Percentiles rank a stretch among this genome's conserved stretches.
Conservation (phyloP, 2,113 vertebrate species). For the Pachypanchax playfairii region DNA sequence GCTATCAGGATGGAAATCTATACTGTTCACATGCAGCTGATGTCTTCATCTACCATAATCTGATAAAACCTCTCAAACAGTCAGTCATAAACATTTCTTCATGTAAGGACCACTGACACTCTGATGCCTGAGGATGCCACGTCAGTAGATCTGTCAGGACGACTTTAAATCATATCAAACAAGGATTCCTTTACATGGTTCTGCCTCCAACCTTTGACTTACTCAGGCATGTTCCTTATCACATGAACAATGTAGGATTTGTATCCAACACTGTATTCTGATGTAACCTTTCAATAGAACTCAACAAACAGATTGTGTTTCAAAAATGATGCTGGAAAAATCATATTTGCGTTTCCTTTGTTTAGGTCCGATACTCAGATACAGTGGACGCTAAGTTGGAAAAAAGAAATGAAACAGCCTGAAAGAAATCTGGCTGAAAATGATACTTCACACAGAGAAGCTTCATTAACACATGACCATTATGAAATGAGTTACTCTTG, state of each 20-base stretch:
- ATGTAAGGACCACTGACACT: not conserved
- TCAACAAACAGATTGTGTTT: not conserved
- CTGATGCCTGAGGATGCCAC: conserved; percentile 1
- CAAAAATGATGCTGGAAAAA: conserved; percentile 5
- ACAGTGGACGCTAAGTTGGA: too few species aligned
- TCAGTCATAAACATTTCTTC: not conserved
- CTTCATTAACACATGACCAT: too few species aligned
- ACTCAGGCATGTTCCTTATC: not conserved
- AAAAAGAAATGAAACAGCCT: too few species aligned
- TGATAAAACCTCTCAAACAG: conserved; percentile 10
- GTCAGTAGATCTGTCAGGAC: conserved; percentile 13
- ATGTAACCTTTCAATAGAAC: conserved; percentile 2
- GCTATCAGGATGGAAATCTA: too few species aligned
- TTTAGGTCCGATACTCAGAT: too few species aligned
- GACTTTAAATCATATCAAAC: conserved; percentile 14
- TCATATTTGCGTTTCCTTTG: not conserved
- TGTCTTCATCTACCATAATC: conserved; percentile 24
- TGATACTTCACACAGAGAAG: too few species aligned
- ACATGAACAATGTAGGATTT: not conserved
- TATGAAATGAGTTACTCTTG: too few species aligned
- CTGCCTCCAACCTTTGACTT: conserved; percentile 7
- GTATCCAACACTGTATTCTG: not conserved
- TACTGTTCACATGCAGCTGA: not conserved
- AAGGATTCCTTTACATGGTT: conserved; percentile 1
- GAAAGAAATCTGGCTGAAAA: too few species aligned